Percentiles rank a stretch among this genome's conserved stretches.
phyloP scores from a whole-genome alignment of 2,888 invertebrate genomes.

The Caenorhabditis wallacei region DNA sequence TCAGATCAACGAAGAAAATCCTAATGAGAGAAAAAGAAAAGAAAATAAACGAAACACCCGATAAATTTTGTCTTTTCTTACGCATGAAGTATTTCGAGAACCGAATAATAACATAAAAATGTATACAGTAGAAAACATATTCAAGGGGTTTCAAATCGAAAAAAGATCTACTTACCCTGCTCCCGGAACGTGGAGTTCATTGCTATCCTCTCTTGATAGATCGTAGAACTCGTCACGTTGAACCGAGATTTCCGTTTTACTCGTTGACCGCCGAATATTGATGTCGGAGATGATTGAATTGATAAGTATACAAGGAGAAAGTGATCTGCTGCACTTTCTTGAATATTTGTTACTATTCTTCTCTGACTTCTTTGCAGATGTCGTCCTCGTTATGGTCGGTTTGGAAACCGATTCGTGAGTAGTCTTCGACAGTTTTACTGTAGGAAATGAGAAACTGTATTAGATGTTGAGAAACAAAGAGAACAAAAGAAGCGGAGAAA shows the following conservation, averaged over 20 bases:
- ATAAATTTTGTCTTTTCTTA: neutral
- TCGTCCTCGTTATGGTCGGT: constrained; percentile 1
- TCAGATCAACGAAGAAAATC: neutral
- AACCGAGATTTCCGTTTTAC: constrained; percentile 47
- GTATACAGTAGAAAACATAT: neutral
- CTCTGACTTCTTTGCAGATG: neutral
- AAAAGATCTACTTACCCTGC: constrained; percentile 13
- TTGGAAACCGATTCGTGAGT: neutral
- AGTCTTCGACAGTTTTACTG: constrained; percentile 39
- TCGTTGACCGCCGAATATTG: constrained; percentile 56
- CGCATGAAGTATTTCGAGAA: neutral
- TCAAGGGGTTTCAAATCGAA: neutral
- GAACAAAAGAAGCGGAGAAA: constrained; percentile 7
- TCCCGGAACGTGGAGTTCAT: constrained; percentile 66
- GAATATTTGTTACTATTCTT: constrained; percentile 5
- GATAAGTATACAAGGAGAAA: constrained; percentile 40
- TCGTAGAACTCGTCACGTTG: constrained; percentile 58
- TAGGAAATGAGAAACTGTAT: neutral
- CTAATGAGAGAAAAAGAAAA: neutral
- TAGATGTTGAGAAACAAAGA: neutral
- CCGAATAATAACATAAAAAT: neutral
- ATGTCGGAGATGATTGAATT: constrained; percentile 45
- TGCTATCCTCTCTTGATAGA: constrained; percentile 54
- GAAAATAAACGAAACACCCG: constrained; percentile 12
- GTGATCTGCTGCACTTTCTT: constrained; percentile 19